Percentiles rank a stretch among this genome's conserved stretches.
Evolutionary conservation across 2,113 vertebrate genomes (phyloP).

Genomic region (Rynchops niger): DNA sequence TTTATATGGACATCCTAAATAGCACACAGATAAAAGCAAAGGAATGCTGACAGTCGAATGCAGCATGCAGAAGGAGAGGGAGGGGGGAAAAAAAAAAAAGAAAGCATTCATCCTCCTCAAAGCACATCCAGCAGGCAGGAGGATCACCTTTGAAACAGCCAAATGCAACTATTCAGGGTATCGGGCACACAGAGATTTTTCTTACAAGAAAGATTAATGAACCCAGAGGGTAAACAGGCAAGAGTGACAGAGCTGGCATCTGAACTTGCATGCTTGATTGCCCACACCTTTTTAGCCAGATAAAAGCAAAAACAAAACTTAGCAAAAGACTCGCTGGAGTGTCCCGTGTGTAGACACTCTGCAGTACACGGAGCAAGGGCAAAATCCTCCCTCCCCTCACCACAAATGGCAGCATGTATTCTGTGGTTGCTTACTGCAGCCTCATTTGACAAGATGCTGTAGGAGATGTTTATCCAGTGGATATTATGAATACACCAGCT

Average conservation of each 20-base stretch:
- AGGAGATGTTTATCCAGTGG: conserved; percentile 32
- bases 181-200: not conserved
- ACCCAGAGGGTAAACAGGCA: not conserved
- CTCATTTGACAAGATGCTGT: conserved; percentile 28
- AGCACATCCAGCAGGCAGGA: not conserved
- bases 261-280: not conserved
- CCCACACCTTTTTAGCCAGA: not conserved
- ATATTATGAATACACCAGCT: conserved; percentile 33
- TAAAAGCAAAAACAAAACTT: conserved; percentile 23
- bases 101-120: not conserved
- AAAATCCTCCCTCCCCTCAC: not conserved
- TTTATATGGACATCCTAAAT: conserved; percentile 61
- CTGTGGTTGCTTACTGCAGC: not conserved
- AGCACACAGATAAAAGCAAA: conserved; percentile 34
- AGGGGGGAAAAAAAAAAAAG: not conserved
- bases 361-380: not conserved
- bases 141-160: not conserved
- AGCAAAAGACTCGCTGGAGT: not conserved
- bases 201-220: not conserved
- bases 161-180: not conserved
- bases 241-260: not conserved
- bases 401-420: conserved; percentile 1
- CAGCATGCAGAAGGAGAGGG: not conserved
- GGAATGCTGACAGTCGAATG: conserved; percentile 42
- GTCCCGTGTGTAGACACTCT: not conserved